Percentiles rank a stretch among this genome's conserved stretches.
Conservation (phyloP, 2,888 invertebrate genomes). For the Cancer borealis region DNA sequence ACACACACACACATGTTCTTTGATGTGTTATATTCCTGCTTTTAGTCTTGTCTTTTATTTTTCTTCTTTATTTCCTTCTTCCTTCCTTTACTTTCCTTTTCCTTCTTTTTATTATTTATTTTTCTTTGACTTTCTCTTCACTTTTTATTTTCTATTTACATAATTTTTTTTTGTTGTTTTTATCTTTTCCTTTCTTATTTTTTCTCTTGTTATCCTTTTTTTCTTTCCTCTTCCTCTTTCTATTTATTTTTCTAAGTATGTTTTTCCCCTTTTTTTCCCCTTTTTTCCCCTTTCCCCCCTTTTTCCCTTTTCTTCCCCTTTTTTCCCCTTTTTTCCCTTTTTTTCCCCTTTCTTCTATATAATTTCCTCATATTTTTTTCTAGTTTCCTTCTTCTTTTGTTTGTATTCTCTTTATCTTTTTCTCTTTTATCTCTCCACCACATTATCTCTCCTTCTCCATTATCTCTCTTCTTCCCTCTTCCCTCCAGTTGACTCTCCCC, state of each 20-base stretch:
- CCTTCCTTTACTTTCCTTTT: neutral
- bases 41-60: neutral
- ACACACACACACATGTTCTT: no score
- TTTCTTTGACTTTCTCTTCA: neutral
- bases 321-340: slow-evolving; percentile 1
- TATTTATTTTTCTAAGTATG: neutral
- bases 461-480: neutral
- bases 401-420: neutral
- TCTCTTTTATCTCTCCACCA: no score
- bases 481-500: neutral
- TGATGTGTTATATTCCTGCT: neutral
- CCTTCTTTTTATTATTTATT: neutral
- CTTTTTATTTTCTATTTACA: neutral
- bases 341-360: neutral
- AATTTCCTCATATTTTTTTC: neutral
- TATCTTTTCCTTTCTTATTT: neutral
- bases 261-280: neutral
- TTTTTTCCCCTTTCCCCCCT: neutral
- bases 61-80: neutral
- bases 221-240: neutral
- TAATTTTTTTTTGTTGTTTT: neutral
- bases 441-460: neutral
- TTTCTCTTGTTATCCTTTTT: neutral
- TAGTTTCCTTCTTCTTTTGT: neutral
- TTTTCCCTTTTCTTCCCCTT: neutral